These are phyloP conservation scores for Apotomis turbidana DNA, from an alignment of 2,888 invertebrate species.

Conservation along the genomic window DNA sequence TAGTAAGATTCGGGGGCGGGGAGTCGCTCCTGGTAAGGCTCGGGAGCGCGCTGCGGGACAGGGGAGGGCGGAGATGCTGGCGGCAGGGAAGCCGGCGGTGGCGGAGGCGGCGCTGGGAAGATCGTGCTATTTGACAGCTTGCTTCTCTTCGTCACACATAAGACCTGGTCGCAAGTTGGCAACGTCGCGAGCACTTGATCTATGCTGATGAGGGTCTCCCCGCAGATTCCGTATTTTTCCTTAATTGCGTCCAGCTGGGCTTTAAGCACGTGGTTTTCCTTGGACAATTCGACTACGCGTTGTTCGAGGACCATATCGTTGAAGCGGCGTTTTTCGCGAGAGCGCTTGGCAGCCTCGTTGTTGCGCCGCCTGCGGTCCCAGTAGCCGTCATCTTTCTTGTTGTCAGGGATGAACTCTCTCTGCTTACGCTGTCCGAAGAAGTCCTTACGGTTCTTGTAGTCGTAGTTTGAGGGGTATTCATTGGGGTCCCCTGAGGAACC, in stretches of 20 bases:
- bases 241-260: conserved; percentile 96
- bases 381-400: conserved; percentile 98
- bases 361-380: conserved; percentile 98
- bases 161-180: conserved; percentile 92
- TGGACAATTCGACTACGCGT: conserved; percentile 95
- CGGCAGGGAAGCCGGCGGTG: conserved; percentile 77
- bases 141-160: conserved; percentile 91
- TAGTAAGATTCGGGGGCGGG: conserved; percentile 78
- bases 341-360: conserved; percentile 98
- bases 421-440: conserved; percentile 96
- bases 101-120: conserved; percentile 83
- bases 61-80: conserved; percentile 79
- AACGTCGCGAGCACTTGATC: conserved; percentile 94
- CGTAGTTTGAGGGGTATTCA: conserved; percentile 81
- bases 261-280: conserved; percentile 97
- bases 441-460: conserved; percentile 89
- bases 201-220: conserved; percentile 93
- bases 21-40: conserved; percentile 77
- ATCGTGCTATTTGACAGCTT: conserved; percentile 76
- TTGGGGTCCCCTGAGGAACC: conserved; percentile 61
- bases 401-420: conserved; percentile 97
- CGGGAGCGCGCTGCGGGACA: conserved; percentile 82
- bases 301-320: conserved; percentile 98
- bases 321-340: conserved; percentile 97
- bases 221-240: conserved; percentile 95